A percentile compares a stretch with the other conserved stretches of the same genome.
These are phyloP conservation scores for Tetheella fluctuosa DNA, from an alignment of 2,888 invertebrate genomes.

Conservation along the genomic window DNA sequence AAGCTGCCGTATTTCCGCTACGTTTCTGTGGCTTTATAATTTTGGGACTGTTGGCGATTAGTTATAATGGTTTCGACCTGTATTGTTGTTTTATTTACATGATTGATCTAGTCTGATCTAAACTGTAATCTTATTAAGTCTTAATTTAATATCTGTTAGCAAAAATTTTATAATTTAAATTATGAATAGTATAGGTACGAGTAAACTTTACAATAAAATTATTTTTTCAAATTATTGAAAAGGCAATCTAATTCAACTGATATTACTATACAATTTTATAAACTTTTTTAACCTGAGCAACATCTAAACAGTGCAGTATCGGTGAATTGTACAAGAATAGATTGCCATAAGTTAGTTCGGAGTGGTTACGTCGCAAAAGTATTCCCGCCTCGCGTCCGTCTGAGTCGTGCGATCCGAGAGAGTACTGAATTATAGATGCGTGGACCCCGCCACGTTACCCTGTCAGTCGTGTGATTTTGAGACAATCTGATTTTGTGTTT, in stretches of 20 bases:
- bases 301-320: slow-evolving; percentile 35
- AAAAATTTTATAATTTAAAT: too few relatives aligned
- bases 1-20: neutral
- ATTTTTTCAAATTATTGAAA: too few relatives aligned
- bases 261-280: too few relatives aligned
- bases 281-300: slow-evolving; percentile 27
- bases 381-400: slow-evolving; percentile 40
- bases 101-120: too few relatives aligned
- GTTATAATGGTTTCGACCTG: too few relatives aligned
- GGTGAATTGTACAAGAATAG: slow-evolving; percentile 52
- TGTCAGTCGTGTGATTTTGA: slow-evolving; percentile 81
- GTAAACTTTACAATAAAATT: too few relatives aligned
- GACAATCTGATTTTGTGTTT: slow-evolving; percentile 82
- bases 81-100: too few relatives aligned
- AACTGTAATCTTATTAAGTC: too few relatives aligned
- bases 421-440: slow-evolving; percentile 78
- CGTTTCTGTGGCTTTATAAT: slow-evolving; percentile 15
- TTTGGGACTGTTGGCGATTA: too few relatives aligned
- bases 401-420: slow-evolving; percentile 39
- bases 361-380: slow-evolving; percentile 51
- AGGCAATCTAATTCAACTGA: too few relatives aligned
- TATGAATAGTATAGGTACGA: too few relatives aligned
- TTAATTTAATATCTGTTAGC: too few relatives aligned
- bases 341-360: slow-evolving; percentile 58
- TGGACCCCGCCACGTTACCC: slow-evolving; percentile 62